Conservation (phyloP, 1,140 invertebrate genomes). For the Lepidotrigona ventralis region DNA sequence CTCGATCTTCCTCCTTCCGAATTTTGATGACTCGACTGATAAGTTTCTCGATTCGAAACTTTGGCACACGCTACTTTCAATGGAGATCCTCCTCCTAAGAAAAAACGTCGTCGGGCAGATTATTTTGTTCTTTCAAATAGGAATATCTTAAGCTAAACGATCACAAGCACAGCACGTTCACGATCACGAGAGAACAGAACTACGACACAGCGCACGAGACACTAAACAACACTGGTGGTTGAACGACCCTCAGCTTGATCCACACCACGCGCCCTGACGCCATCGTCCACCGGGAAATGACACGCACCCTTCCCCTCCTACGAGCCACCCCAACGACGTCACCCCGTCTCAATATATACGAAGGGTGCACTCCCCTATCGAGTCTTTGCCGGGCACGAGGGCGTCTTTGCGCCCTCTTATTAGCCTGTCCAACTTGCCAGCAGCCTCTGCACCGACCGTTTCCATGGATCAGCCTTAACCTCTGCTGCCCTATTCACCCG, state of each 20-base stretch:
- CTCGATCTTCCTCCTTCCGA: not conserved
- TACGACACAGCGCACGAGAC: constrained; percentile 70
- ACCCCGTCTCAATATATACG: constrained; percentile 66
- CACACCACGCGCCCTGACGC: constrained; percentile 69
- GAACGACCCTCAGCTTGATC: constrained; percentile 72
- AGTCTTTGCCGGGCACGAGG: constrained; percentile 56
- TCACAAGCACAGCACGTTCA: constrained; percentile 71
- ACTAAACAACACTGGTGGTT: constrained; percentile 75
- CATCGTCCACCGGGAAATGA: constrained; percentile 73
- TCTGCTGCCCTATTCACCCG: constrained; percentile 62
- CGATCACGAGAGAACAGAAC: constrained; percentile 70
- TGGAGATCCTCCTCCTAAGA: too few relatives aligned
- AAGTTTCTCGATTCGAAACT: not conserved
- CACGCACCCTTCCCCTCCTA: constrained; percentile 58
- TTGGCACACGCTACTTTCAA: not conserved
- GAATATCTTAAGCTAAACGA: constrained; percentile 67
- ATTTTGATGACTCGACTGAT: not conserved
- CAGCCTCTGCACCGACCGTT: constrained; percentile 58
- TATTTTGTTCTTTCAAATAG: not conserved
- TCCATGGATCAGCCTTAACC: constrained; percentile 59
- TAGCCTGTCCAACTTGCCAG: constrained; percentile 52
- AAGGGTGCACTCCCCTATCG: constrained; percentile 55
- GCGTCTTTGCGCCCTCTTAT: constrained; percentile 67
- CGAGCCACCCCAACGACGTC: constrained; percentile 59
- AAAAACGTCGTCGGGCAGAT: not conserved